Evolutionary conservation across 2,888 invertebrate genomes (phyloP), one percentile per base, ranked within the genome.

Genomic region (Hecatera dysodea): DNA sequence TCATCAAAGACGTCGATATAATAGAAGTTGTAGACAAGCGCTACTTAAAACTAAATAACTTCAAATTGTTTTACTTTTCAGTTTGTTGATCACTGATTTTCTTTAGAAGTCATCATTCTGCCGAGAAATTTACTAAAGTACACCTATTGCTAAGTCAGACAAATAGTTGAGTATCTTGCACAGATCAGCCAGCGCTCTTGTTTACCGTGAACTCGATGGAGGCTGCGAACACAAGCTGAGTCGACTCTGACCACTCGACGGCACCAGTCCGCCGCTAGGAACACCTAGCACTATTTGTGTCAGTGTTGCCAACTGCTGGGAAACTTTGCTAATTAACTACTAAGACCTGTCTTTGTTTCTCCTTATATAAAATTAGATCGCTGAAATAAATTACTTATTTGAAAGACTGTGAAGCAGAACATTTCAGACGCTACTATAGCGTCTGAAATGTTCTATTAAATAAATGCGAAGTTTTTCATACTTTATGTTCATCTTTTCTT

Each of bases 171-270:
- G 19, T 52, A 63, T 15, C 11, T 27, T 27, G 15, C 19, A 11
- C 11, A 11, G 33, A 62, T 52, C n/a, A 36, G 29, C 22, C 12
- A 9, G 17, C 17, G 11, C 27, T 22, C 50, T 42, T 36, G 65
- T 65, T 19, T 22, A 74, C 15, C 36, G 65, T 27, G 48, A 44
- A 55, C 19, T 72, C 48, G 27, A 66, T 22, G 33, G 56, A 56
- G 44, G 67, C 48, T 75, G 75, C 19, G 67, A 75, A 15, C 72
- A 44, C 42, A 39, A 24, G 53, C 42, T 46, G 48, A 72, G 55
- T 33, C 24, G 33, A 75, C 33, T 72, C 75, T 66, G 48, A 72
- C 75, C 48, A 75, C 55, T 56, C 12, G 33, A 39, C 11, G 7
- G 33, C 22, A 48, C 42, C 17, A 42, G 75, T 33, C 19, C 48